Evolutionary conservation across 2,888 invertebrate genomes (phyloP).

Genomic region (Aphrophora alni): DNA sequence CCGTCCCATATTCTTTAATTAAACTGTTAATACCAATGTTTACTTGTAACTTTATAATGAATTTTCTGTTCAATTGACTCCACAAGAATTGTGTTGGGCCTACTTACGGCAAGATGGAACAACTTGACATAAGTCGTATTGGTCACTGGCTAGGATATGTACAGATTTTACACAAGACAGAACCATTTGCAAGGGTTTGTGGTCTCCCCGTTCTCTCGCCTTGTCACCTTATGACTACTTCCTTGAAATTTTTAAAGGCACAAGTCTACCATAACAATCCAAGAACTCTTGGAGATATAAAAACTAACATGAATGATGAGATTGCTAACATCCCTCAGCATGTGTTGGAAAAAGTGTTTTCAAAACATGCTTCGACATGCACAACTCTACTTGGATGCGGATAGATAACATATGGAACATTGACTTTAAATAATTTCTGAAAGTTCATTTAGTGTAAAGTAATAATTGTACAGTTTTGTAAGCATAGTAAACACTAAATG

Average conservation of each 20-base stretch:
- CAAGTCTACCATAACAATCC: neutral
- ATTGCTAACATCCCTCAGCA: neutral
- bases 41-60: neutral
- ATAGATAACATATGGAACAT: neutral
- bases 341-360: neutral
- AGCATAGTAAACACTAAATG: too few species aligned
- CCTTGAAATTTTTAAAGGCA: too few species aligned
- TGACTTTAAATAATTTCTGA: too few species aligned
- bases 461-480: too few species aligned
- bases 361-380: neutral
- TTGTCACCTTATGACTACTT: too few species aligned
- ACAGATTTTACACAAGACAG: neutral
- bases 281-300: neutral
- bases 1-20: neutral
- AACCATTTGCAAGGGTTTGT: neutral
- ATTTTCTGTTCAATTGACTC: neutral
- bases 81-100: neutral
- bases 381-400: neutral
- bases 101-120: neutral
- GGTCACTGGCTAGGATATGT: neutral
- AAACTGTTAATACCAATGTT: neutral
- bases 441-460: too few species aligned
- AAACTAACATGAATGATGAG: neutral
- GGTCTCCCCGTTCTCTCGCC: too few species aligned
- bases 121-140: neutral